Percentiles rank a stretch among this genome's conserved stretches.
Evolutionary conservation across 1,140 invertebrate species (phyloP).

Genomic region (Acromyrmex echinatior): DNA sequence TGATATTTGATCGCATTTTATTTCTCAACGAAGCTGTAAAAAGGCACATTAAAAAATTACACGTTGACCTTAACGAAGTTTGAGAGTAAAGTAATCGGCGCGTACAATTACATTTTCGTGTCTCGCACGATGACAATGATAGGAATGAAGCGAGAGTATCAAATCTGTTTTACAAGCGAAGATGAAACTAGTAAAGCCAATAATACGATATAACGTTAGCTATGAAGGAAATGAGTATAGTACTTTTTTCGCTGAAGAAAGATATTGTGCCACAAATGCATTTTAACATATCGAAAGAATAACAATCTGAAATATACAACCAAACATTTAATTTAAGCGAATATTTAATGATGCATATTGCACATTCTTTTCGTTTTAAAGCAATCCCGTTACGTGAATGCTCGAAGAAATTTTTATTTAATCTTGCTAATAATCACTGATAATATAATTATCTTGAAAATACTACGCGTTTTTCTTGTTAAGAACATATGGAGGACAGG

Average conservation of each 20-base stretch:
- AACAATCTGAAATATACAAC: conserved; percentile 45
- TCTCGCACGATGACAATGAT: conserved; percentile 43
- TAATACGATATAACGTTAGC: conserved; percentile 30
- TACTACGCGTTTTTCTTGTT: background rate
- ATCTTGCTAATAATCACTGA: conserved; percentile 18
- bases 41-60: conserved; percentile 70
- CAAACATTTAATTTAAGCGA: conserved; percentile 50
- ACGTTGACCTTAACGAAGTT: conserved; percentile 55
- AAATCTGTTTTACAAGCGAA: conserved; percentile 36
- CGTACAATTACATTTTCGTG: conserved; percentile 30
- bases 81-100: conserved; percentile 45
- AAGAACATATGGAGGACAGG: conserved; percentile 58
- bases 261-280: conserved; percentile 13
- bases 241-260: conserved; percentile 1
- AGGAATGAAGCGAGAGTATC: conserved; percentile 42
- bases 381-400: conserved; percentile 23
- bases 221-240: background rate
- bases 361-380: conserved; percentile 69
- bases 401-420: background rate
- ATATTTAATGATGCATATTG: conserved; percentile 50
- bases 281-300: conserved; percentile 44
- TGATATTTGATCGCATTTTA: conserved; percentile 56
- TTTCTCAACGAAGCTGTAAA: conserved; percentile 67
- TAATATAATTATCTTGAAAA: background rate
- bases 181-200: conserved; percentile 3